Percentiles rank a stretch among this genome's conserved stretches.
These are phyloP conservation scores for Glaucomys volans DNA, from an alignment of 2,113 vertebrate genomes.

Conservation along the genomic window DNA sequence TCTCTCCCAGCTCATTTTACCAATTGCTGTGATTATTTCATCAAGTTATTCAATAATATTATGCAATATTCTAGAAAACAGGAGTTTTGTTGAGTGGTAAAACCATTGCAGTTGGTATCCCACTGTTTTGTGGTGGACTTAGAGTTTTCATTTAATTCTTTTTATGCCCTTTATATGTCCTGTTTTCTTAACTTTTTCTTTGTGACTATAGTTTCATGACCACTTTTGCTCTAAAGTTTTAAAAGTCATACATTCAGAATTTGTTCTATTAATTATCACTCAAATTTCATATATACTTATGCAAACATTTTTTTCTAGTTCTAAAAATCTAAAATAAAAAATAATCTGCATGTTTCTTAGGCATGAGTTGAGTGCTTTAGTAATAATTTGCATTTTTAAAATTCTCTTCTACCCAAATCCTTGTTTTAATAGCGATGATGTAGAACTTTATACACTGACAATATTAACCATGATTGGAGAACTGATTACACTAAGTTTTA, in stretches of 20 bases:
- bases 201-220: not conserved
- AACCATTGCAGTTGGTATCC: not conserved
- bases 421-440: not conserved
- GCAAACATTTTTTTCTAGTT: not conserved
- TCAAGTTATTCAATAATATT: not conserved
- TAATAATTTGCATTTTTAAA: not conserved
- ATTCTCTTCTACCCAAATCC: not conserved
- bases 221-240: constrained; percentile 21
- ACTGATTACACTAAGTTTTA: not conserved
- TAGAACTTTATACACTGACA: not conserved
- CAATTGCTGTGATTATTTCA: not conserved
- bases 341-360: not conserved
- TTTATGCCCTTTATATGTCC: not conserved
- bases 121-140: not conserved
- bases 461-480: not conserved
- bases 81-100: not conserved
- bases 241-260: not conserved
- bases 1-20: not conserved
- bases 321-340: not conserved
- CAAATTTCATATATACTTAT: not conserved
- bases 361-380: not conserved
- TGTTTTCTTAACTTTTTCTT: constrained; percentile 1
- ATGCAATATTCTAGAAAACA: not conserved
- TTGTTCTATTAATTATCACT: not conserved
- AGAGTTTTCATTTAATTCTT: not conserved